These are phyloP conservation scores for Dipodomys stephensi DNA, from an alignment of 2,113 vertebrate genomes.

Conservation along the genomic window DNA sequence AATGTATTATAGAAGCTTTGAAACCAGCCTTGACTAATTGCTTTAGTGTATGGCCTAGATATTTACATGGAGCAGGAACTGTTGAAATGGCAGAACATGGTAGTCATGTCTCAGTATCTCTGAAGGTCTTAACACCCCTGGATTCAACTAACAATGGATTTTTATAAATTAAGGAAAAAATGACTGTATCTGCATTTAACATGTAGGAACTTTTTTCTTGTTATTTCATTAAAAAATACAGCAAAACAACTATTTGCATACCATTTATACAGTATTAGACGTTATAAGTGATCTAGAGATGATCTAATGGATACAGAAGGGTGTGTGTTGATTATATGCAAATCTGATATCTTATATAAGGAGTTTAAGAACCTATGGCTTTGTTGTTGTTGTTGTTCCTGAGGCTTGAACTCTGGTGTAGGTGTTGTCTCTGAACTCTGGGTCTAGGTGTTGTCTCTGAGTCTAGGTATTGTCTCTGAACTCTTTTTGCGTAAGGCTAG, in stretches of 20 bases:
- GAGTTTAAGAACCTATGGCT: background rate
- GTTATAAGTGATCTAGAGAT: background rate
- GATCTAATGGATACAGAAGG: background rate
- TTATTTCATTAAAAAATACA: background rate
- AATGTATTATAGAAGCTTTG: background rate
- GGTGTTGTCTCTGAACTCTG: too few relatives aligned
- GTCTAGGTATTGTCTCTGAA: too few relatives aligned
- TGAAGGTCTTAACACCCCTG: background rate
- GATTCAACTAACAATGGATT: background rate
- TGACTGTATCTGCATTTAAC: background rate
- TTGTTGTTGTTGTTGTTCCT: too few relatives aligned
- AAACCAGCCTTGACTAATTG: constrained; percentile 16
- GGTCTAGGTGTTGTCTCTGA: too few relatives aligned
- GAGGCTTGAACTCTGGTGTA: too few relatives aligned
- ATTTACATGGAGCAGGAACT: background rate
- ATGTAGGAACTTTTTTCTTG: background rate
- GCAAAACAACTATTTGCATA: background rate
- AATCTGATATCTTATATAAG: background rate
- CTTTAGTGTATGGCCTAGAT: background rate
- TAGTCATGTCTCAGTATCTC: background rate
- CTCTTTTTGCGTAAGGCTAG: too few relatives aligned
- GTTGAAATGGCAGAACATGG: background rate
- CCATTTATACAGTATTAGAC: background rate
- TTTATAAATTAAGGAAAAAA: background rate
- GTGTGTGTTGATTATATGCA: background rate